Conservation (phyloP, 2,797 vertebrate species). For the Brachyrhaphis roseni region DNA sequence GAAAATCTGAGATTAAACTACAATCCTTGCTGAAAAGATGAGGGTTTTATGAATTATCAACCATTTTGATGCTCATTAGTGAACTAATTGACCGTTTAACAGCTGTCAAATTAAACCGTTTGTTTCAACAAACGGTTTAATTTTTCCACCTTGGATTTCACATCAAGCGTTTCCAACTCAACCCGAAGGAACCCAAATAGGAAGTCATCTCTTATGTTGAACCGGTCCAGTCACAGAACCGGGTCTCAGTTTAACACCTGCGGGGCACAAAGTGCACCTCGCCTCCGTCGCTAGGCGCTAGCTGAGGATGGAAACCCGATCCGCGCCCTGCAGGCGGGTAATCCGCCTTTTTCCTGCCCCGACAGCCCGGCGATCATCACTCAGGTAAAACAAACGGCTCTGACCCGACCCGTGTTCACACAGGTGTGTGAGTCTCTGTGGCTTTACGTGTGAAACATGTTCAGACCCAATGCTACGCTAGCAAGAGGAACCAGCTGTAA, state of each 20-base stretch:
- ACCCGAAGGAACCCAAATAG: conserved; percentile 8
- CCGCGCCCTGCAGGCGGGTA: conserved; percentile 44
- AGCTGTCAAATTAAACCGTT: not conserved
- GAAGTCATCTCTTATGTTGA: conserved; percentile 41
- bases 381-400: conserved; percentile 64
- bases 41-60: not conserved
- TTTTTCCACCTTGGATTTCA: not conserved
- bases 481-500: conserved; percentile 3
- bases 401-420: conserved; percentile 45
- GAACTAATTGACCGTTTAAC: conserved; percentile 13
- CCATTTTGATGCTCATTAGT: conserved; percentile 1
- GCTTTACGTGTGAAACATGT: conserved; percentile 29
- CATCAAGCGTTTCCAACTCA: not conserved
- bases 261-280: conserved; percentile 56
- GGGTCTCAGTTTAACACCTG: conserved; percentile 65
- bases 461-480: not conserved
- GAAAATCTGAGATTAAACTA: conserved; percentile 4
- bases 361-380: conserved; percentile 60
- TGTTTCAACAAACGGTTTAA: not conserved
- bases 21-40: not conserved
- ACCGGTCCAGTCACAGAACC: conserved; percentile 32
- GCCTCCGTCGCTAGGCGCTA: conserved; percentile 47
- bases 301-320: conserved; percentile 55
- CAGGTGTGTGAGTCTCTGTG: conserved; percentile 42
- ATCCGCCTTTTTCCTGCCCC: conserved; percentile 56